These are phyloP conservation scores for Drosophila nigricruria DNA, from an alignment of 2,888 invertebrate genomes.

Conservation along the genomic window DNA sequence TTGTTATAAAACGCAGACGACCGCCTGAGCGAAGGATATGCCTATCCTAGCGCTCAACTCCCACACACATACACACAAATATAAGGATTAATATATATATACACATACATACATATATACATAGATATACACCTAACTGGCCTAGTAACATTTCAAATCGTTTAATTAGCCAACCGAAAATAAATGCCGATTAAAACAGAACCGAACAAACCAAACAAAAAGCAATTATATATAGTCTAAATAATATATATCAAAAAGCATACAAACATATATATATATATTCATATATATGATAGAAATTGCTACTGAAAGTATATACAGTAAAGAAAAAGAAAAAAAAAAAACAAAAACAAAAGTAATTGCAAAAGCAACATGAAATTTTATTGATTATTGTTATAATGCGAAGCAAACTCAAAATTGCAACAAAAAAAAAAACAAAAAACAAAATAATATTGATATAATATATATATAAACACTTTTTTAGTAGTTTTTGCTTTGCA, in stretches of 20 bases:
- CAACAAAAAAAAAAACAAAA: constrained; percentile 16
- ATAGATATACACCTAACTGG: constrained; percentile 9
- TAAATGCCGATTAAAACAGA: constrained; percentile 36
- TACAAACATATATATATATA: constrained; percentile 25
- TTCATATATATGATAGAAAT: constrained; percentile 38
- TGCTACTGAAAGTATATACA: constrained; percentile 40
- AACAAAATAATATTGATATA: not conserved
- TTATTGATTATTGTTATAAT: constrained; percentile 82
- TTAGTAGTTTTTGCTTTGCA: constrained; percentile 47
- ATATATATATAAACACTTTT: constrained; percentile 15
- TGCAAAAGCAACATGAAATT: constrained; percentile 70
- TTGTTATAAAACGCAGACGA: constrained; percentile 40
- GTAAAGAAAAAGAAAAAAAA: not conserved
- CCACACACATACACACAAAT: constrained; percentile 23
- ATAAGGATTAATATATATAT: constrained; percentile 15
- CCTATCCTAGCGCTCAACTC: constrained; percentile 45
- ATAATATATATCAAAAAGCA: constrained; percentile 9
- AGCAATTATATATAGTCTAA: constrained; percentile 45
- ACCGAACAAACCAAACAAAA: constrained; percentile 37
- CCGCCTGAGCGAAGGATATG: constrained; percentile 50
- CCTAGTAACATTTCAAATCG: constrained; percentile 28
- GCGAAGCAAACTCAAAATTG: constrained; percentile 72
- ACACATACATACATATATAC: constrained; percentile 5
- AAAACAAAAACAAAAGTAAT: constrained; percentile 56
- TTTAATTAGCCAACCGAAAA: constrained; percentile 36